Evolutionary conservation across 1,140 invertebrate genomes (phyloP), one percentile per base, ranked within the genome.

Genomic region (Sitophilus oryzae): DNA sequence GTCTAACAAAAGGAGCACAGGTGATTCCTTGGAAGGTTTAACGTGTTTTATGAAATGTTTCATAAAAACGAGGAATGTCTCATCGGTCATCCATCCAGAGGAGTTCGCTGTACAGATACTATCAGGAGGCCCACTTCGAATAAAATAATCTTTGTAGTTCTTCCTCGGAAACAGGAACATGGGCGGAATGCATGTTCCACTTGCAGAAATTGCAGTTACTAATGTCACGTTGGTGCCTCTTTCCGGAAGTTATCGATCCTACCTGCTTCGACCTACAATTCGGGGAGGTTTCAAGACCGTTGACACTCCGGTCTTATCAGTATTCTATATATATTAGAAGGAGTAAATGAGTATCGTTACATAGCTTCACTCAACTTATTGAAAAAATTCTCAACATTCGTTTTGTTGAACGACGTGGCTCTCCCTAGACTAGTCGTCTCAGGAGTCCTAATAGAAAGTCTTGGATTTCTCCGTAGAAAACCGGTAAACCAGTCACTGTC

Each of bases 401-500:
- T 64, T 60, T 59, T 66, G 62, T 79, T 79, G 58, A 77, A 77
- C 44, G 69, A 73, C 10, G 73, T 76, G 8, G 72, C 73, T 54
- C 74, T 64, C 20, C 72, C 64, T 11, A 76, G 56, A 47, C 73
- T 76, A 10, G 74, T 75, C 52, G 71, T 66, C 56, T 76, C 66
- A 44, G 74, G 72, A 45, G 44, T 64, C 30, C 71, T 59, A 21
- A 76, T 46, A 16, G 72, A 73, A 15, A 79, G 54, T 53, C 52
- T 44, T 10, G 66, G 64, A 51, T 77, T 69, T 59, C 74, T 56
- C 58, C 69, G 70, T 60, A 77, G 65, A 63, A 77, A 77, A 9
- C 44, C 51, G 2, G 53, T 42, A 60, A 77, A 71, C 75, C 76
- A 77, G 61, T 75, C 72, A 56, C 63, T 61, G 10, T 70, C 73